phyloP scores from a whole-genome alignment of 1,140 invertebrate species.

The Bombyx mori region DNA sequence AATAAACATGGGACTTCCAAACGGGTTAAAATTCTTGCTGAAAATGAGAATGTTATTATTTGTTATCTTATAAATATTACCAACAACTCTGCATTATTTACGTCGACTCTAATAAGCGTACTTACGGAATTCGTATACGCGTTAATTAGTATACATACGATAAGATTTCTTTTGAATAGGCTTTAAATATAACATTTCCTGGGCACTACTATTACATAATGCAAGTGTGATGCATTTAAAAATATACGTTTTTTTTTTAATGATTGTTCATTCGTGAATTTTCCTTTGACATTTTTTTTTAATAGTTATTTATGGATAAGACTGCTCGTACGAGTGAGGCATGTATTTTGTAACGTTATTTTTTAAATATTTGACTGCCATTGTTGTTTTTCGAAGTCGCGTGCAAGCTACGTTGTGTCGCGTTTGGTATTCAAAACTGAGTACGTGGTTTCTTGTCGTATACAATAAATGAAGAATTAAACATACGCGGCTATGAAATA shows the following conservation, averaged over 20 bases:
- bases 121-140: constrained; percentile 43
- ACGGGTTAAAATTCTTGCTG: too few species aligned
- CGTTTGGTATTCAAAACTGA: too few species aligned
- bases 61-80: too few species aligned
- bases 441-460: too few species aligned
- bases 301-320: constrained; percentile 50
- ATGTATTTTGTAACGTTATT: constrained; percentile 29
- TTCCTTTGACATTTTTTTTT: constrained; percentile 23
- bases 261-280: constrained; percentile 2
- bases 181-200: constrained; percentile 49
- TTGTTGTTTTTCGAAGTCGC: constrained; percentile 18
- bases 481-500: too few species aligned
- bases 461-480: too few species aligned
- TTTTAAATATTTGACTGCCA: constrained; percentile 49
- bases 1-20: too few species aligned
- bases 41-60: too few species aligned
- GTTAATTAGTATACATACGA: constrained; percentile 52
- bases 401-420: background rate
- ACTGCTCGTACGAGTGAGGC: constrained; percentile 49
- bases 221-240: constrained; percentile 13
- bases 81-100: too few species aligned
- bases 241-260: constrained; percentile 10
- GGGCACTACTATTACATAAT: constrained; percentile 13
- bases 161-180: constrained; percentile 51
- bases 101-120: background rate